phyloP scores from a whole-genome alignment of 2,888 invertebrate genomes.

The Ormia ochracea region DNA sequence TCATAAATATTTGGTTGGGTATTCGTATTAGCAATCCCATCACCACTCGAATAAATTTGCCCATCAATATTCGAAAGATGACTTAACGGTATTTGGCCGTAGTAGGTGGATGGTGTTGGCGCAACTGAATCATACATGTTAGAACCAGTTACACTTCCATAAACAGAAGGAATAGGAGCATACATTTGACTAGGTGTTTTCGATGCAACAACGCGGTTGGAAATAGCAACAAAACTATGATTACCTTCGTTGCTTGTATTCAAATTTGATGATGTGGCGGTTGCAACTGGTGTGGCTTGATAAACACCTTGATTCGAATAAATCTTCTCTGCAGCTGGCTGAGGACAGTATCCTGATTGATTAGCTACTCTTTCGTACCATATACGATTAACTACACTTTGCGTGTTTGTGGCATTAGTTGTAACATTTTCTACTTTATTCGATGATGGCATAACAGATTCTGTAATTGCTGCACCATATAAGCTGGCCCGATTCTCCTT shows the following conservation, averaged over 20 bases:
- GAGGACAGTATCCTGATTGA: constrained; percentile 71
- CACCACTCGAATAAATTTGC: constrained; percentile 65
- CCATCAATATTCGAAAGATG: constrained; percentile 38
- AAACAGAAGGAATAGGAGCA: constrained; percentile 68
- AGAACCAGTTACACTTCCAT: constrained; percentile 68
- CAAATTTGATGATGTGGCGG: not conserved
- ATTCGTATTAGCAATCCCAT: constrained; percentile 48
- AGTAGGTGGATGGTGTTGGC: constrained; percentile 72
- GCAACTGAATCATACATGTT: constrained; percentile 74
- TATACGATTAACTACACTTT: constrained; percentile 77
- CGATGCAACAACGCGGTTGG: constrained; percentile 73
- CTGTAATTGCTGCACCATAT: constrained; percentile 33
- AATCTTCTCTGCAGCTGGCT: constrained; percentile 69
- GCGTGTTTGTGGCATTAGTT: constrained; percentile 67
- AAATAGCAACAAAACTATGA: constrained; percentile 75
- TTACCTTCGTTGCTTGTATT: constrained; percentile 63
- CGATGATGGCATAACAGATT: constrained; percentile 66
- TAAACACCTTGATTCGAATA: constrained; percentile 69
- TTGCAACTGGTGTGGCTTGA: constrained; percentile 47
- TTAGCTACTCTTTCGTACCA: constrained; percentile 77
- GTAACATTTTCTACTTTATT: constrained; percentile 70
- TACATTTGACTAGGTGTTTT: constrained; percentile 67
- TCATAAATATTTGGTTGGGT: constrained; percentile 72
- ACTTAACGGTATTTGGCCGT: constrained; percentile 73
- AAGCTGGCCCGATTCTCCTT: constrained; percentile 59